These are phyloP conservation scores for Pachyrhynchus sulphureomaculatus DNA, from an alignment of 1,140 invertebrate genomes.

Conservation along the genomic window DNA sequence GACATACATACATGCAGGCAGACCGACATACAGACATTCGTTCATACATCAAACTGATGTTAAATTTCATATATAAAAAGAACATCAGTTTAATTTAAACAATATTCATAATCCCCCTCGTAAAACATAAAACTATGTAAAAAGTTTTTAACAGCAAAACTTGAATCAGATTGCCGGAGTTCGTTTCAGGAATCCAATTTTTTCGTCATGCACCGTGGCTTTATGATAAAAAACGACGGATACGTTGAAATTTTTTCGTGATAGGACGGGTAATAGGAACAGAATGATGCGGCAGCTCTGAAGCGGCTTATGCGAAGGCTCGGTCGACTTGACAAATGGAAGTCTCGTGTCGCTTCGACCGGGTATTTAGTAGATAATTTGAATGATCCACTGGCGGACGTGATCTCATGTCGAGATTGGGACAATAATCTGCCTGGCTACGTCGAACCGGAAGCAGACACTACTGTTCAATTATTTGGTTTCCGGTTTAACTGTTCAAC, in stretches of 20 bases:
- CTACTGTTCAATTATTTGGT: conserved; percentile 29
- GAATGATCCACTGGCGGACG: conserved; percentile 38
- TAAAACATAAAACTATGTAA: not conserved
- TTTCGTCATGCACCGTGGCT: conserved; percentile 11
- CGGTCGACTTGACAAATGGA: conserved; percentile 42
- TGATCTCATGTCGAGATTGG: conserved; percentile 35
- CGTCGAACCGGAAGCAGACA: conserved; percentile 21
- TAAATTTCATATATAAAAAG: too few species aligned
- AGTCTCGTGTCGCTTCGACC: conserved; percentile 38
- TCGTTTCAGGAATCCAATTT: conserved; percentile 11
- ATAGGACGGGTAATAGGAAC: conserved; percentile 26
- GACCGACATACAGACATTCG: too few species aligned
- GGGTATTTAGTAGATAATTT: conserved; percentile 44
- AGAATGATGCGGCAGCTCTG: conserved; percentile 34
- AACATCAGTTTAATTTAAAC: too few species aligned
- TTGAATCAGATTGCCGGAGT: not conserved
- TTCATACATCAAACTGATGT: too few species aligned
- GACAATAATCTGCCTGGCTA: conserved; percentile 29
- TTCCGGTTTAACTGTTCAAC: conserved; percentile 18
- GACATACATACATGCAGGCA: too few species aligned
- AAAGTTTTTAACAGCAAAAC: not conserved
- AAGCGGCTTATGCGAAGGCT: conserved; percentile 32
- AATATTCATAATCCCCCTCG: too few species aligned
- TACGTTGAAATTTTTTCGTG: conserved; percentile 22
- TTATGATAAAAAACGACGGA: conserved; percentile 23